Evolutionary conservation across 2,797 vertebrate species (phyloP).

Genomic region (Scleropages formosus): DNA sequence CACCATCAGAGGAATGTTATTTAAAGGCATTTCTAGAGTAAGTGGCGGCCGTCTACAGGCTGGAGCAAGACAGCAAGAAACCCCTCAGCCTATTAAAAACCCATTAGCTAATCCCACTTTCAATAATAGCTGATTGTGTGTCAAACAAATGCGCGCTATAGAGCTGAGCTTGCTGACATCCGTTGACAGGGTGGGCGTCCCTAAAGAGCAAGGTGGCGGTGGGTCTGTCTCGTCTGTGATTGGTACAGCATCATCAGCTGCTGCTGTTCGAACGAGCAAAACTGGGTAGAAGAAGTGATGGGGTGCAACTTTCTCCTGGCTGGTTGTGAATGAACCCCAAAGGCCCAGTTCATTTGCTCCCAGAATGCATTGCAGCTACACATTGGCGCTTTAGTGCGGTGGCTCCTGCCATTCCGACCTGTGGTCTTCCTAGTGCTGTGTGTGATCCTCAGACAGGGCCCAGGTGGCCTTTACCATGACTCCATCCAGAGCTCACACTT

Average conservation of each 20-base stretch:
- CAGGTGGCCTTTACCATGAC: neutral
- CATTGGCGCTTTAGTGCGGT: neutral
- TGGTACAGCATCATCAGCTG: too few species aligned
- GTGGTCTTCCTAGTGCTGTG: neutral
- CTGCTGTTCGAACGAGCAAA: too few species aligned
- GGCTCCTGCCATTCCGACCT: neutral
- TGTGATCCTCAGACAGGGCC: neutral
- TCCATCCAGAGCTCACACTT: neutral
- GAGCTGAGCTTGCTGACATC: conserved; percentile 44
- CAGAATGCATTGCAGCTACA: conserved; percentile 23
- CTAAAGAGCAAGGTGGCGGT: neutral
- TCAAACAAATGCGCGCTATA: conserved; percentile 46
- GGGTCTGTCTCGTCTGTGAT: too few species aligned
- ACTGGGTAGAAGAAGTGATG: neutral
- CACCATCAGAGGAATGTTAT: conserved; percentile 28
- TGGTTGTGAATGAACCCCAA: neutral
- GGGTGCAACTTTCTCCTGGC: neutral
- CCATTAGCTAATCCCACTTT: conserved; percentile 85
- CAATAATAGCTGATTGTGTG: conserved; percentile 59
- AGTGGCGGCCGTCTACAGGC: conserved; percentile 70
- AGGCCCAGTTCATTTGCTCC: neutral
- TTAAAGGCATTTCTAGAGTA: conserved; percentile 31
- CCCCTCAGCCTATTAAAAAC: conserved; percentile 81
- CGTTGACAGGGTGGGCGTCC: conserved; percentile 35
- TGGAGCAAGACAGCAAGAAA: conserved; percentile 68